Percentiles rank a stretch among this genome's conserved stretches.
Conservation (phyloP, 2,797 vertebrate genomes). For the Falco columbarius region DNA sequence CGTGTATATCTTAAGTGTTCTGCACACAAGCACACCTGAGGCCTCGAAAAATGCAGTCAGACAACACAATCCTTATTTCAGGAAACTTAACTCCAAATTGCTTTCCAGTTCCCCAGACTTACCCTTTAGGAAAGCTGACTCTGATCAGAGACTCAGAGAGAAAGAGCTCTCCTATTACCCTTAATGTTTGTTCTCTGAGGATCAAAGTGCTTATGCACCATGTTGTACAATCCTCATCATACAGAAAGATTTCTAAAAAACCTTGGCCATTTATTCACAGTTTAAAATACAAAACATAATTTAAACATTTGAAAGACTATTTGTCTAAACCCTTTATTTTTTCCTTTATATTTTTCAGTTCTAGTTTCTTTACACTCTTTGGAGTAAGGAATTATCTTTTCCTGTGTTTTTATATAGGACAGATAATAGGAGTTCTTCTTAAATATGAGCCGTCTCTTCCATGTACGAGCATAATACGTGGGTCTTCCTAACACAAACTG, state of each 20-base stretch:
- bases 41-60: neutral
- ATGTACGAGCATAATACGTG: neutral
- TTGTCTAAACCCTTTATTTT: neutral
- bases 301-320: neutral
- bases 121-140: neutral
- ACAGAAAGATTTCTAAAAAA: neutral
- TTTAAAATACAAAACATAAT: neutral
- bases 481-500: neutral
- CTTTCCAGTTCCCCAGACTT: neutral
- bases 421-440: neutral
- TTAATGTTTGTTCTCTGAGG: neutral
- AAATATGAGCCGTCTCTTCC: neutral
- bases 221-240: neutral
- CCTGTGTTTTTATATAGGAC: neutral
- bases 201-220: neutral
- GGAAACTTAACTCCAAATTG: neutral
- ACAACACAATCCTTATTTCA: neutral
- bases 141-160: neutral
- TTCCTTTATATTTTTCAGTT: neutral
- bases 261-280: neutral
- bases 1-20: neutral
- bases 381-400: neutral
- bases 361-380: neutral
- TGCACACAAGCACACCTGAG: neutral
- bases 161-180: neutral